phyloP scores from a whole-genome alignment of 2,797 vertebrate genomes.

The Hirundo rustica region DNA sequence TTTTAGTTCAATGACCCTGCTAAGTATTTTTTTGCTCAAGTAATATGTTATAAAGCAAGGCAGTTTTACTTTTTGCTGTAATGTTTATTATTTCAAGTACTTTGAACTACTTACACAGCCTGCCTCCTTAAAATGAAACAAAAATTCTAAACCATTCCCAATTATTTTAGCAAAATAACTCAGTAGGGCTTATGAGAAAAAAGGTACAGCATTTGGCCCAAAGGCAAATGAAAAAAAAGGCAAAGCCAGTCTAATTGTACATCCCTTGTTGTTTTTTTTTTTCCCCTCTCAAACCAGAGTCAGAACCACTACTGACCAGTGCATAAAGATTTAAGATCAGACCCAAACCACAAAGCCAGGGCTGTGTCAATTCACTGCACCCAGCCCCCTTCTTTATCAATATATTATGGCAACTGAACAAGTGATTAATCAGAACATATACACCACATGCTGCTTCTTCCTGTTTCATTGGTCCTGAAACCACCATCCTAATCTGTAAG shows the following conservation, averaged over 20 bases:
- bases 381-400: not conserved
- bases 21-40: not conserved
- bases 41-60: not conserved
- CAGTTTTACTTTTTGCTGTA: not conserved
- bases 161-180: not conserved
- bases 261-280: not conserved
- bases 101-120: not conserved
- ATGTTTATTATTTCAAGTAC: not conserved
- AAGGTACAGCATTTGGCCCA: not conserved
- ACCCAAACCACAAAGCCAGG: not conserved
- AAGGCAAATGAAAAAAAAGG: not conserved
- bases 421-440: slow-evolving; percentile 1
- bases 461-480: not conserved
- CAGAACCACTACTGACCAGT: not conserved
- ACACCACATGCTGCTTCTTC: not conserved
- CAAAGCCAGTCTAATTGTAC: not conserved
- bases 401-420: not conserved
- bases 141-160: not conserved
- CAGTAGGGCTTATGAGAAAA: not conserved
- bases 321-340: not conserved
- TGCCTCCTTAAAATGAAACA: not conserved
- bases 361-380: not conserved
- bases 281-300: not conserved
- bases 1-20: not conserved
- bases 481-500: slow-evolving; percentile 14